phyloP scores from a whole-genome alignment of 2,888 invertebrate species.

The Branchellion lobata region DNA sequence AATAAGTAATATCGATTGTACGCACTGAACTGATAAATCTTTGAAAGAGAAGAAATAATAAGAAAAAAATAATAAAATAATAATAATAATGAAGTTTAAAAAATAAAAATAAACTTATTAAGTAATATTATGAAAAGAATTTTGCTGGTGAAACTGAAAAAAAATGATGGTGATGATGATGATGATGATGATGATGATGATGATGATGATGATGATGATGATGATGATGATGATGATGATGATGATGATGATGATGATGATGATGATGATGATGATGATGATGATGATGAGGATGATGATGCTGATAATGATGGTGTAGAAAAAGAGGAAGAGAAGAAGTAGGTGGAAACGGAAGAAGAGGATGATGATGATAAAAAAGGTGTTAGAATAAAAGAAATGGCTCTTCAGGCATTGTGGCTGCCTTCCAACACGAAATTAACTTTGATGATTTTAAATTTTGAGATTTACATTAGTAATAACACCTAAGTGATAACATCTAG shows the following conservation, averaged over 20 bases:
- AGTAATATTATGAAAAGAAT: too few relatives aligned
- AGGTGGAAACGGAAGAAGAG: background rate
- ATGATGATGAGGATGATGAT: conserved; percentile 33
- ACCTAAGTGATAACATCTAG: too few relatives aligned
- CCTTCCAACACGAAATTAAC: too few relatives aligned
- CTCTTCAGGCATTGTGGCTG: too few relatives aligned
- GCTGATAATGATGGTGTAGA: background rate
- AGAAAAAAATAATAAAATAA: too few relatives aligned
- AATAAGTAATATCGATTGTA: too few relatives aligned
- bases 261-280: conserved; percentile 35
- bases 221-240: conserved; percentile 44
- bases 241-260: conserved; percentile 33
- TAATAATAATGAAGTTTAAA: too few relatives aligned
- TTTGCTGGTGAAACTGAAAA: background rate
- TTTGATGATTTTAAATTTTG: too few relatives aligned
- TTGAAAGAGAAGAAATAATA: too few relatives aligned
- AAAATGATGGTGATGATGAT: background rate
- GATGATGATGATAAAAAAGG: background rate
- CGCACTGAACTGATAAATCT: too few relatives aligned
- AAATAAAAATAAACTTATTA: too few relatives aligned
- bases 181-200: background rate
- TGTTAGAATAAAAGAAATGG: background rate
- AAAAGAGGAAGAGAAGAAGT: background rate
- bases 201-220: conserved; percentile 32
- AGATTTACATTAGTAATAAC: too few relatives aligned